A percentile compares a stretch with the other conserved stretches of the same genome.
phyloP scores from a whole-genome alignment of 1,140 invertebrate species.

The Drosophila virilis region DNA sequence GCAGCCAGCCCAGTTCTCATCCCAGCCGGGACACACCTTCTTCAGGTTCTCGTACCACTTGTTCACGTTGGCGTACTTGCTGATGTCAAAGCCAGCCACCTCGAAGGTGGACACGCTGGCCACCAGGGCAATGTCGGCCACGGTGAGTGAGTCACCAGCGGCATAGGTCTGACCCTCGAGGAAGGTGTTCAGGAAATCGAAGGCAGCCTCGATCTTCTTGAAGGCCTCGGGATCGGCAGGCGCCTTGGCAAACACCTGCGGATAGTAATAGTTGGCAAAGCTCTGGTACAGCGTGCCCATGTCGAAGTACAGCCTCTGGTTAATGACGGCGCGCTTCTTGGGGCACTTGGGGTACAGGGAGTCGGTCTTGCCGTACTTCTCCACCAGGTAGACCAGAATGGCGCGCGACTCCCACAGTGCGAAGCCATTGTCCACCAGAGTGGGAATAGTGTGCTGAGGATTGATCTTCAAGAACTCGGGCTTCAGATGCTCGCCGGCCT shows the following conservation, averaged over 20 bases:
- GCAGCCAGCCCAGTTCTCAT: slow-evolving; percentile 88
- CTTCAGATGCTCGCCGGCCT: slow-evolving; percentile 87
- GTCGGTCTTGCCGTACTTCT: slow-evolving; percentile 89
- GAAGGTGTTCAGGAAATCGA: slow-evolving; percentile 89
- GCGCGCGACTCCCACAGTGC: slow-evolving; percentile 89
- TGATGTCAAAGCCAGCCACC: slow-evolving; percentile 88
- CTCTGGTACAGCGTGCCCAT: slow-evolving; percentile 88
- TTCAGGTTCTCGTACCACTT: slow-evolving; percentile 90
- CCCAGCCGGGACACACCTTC: slow-evolving; percentile 89
- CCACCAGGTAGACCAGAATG: slow-evolving; percentile 89
- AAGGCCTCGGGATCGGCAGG: slow-evolving; percentile 88
- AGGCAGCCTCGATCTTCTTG: slow-evolving; percentile 87
- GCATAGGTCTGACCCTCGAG: slow-evolving; percentile 88
- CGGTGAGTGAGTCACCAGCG: slow-evolving; percentile 88
- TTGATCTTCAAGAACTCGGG: slow-evolving; percentile 89
- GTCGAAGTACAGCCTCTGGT: slow-evolving; percentile 91
- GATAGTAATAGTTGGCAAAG: slow-evolving; percentile 89
- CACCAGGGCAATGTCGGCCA: slow-evolving; percentile 89
- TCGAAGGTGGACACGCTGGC: slow-evolving; percentile 88
- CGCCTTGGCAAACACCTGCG: slow-evolving; percentile 87
- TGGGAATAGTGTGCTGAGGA: slow-evolving; percentile 87
- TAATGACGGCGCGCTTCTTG: slow-evolving; percentile 88
- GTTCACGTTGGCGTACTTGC: slow-evolving; percentile 88
- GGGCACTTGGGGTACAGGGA: slow-evolving; percentile 89
- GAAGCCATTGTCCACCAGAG: slow-evolving; percentile 88